These are phyloP conservation scores for Timema cristinae DNA, from an alignment of 2,888 invertebrate species.

Conservation along the genomic window DNA sequence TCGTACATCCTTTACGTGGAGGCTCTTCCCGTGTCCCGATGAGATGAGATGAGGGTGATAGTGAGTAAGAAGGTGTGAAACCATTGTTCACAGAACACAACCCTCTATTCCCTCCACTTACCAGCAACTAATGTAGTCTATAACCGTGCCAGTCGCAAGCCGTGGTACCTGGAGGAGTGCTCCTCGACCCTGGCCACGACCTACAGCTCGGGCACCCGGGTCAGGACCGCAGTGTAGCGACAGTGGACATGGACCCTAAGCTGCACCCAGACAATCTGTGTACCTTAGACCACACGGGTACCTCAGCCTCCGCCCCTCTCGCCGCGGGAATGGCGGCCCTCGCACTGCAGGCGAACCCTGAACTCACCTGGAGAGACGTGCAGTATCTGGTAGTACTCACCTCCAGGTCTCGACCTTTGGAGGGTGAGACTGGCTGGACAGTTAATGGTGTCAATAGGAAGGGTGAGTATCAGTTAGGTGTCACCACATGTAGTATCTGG, in stretches of 20 bases:
- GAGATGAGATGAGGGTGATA: no score
- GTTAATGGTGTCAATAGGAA: slow-evolving; percentile 30
- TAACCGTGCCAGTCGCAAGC: slow-evolving; percentile 62
- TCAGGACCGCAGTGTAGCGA: slow-evolving; percentile 89
- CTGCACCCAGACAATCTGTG: slow-evolving; percentile 84
- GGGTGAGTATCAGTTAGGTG: no score
- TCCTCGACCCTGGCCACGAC: slow-evolving; percentile 96
- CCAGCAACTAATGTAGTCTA: no score
- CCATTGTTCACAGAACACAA: no score
- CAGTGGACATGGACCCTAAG: slow-evolving; percentile 88
- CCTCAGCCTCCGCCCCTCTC: slow-evolving; percentile 90
- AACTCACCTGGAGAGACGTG: slow-evolving; percentile 96
- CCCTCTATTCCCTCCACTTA: no score
- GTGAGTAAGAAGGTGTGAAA: no score
- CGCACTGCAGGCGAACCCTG: slow-evolving; percentile 89
- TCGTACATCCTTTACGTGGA: no score
- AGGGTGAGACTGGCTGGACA: slow-evolving; percentile 91
- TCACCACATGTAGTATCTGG: no score
- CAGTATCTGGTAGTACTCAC: slow-evolving; percentile 94
- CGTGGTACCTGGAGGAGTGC: slow-evolving; percentile 99
- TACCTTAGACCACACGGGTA: slow-evolving; percentile 86
- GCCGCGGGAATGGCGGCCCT: slow-evolving; percentile 92
- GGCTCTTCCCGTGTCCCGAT: no score
- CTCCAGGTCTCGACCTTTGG: slow-evolving; percentile 80
- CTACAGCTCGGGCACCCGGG: slow-evolving; percentile 91